Conservation (phyloP, 2,113 vertebrate species). For the Seriola aureovittata region DNA sequence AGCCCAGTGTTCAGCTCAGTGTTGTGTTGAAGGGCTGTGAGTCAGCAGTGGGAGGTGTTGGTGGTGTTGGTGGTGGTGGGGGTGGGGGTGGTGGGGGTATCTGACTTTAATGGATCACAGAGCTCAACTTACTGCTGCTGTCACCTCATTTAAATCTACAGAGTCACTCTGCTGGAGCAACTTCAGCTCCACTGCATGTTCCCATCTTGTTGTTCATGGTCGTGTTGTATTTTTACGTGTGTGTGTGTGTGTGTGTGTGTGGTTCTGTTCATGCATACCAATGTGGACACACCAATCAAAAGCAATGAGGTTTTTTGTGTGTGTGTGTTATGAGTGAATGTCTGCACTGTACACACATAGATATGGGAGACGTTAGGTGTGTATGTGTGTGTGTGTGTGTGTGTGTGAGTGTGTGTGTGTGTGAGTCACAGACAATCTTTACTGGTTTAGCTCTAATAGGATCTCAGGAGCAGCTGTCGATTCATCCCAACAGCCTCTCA, state of each 20-base stretch:
- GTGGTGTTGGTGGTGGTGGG: neutral
- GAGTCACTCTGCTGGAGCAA: neutral
- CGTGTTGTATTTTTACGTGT: neutral
- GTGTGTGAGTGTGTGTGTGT: conserved; percentile 23
- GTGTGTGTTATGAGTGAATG: neutral
- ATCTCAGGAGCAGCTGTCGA: conserved; percentile 62
- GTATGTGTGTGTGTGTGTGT: conserved; percentile 22
- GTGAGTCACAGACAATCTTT: conserved; percentile 16
- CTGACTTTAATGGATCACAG: conserved; percentile 37
- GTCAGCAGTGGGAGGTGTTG: neutral
- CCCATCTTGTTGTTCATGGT: neutral
- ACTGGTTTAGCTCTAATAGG: conserved; percentile 38
- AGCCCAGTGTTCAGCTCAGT: neutral
- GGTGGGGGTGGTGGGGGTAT: neutral
- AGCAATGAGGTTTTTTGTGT: conserved; percentile 31
- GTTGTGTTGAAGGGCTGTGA: neutral
- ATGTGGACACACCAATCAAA: neutral
- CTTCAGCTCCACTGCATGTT: neutral
- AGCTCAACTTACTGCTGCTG: conserved; percentile 3
- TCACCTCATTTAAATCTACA: conserved; percentile 10
- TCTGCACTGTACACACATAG: neutral
- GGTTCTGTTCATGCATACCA: neutral
- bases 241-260: neutral
- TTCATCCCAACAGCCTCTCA: conserved; percentile 47
- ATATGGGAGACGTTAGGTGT: neutral